Evolutionary conservation across 1,140 invertebrate genomes (phyloP).

Genomic region (Ruditapes philippinarum): DNA sequence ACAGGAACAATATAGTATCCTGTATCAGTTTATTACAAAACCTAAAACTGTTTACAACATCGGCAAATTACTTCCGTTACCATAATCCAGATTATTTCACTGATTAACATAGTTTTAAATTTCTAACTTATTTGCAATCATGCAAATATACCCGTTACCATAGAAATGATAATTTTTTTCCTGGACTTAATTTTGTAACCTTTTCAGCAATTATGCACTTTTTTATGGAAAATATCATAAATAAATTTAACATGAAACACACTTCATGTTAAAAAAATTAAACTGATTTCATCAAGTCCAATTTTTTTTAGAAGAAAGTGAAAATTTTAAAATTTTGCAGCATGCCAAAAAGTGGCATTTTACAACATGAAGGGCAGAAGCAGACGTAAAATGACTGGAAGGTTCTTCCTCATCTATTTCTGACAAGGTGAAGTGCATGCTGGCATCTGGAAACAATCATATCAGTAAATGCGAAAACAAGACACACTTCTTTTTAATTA

Average conservation of each 20-base stretch:
- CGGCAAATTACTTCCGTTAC: constrained; percentile 16
- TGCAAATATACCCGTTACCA: constrained; percentile 17
- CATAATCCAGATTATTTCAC: constrained; percentile 22
- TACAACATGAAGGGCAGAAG: constrained; percentile 3
- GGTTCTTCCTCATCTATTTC: constrained; percentile 4
- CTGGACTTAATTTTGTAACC: neutral
- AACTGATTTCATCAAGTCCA: too few species aligned
- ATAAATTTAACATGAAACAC: too few species aligned
- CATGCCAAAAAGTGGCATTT: neutral
- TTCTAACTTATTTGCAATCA: constrained; percentile 37
- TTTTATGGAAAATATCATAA: too few species aligned
- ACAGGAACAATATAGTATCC: neutral
- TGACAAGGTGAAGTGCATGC: constrained; percentile 18
- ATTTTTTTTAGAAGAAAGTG: too few species aligned
- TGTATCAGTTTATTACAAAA: neutral
- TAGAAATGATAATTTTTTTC: neutral
- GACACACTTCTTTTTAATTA: neutral
- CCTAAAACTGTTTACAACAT: neutral
- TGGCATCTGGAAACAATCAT: neutral
- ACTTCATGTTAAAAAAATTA: too few species aligned
- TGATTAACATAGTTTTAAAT: constrained; percentile 43
- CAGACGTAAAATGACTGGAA: neutral
- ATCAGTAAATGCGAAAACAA: neutral
- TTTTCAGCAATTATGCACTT: too few species aligned
- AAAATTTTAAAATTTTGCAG: constrained; percentile 10